phyloP scores from a whole-genome alignment of 2,113 vertebrate species.

The Empidonax traillii region DNA sequence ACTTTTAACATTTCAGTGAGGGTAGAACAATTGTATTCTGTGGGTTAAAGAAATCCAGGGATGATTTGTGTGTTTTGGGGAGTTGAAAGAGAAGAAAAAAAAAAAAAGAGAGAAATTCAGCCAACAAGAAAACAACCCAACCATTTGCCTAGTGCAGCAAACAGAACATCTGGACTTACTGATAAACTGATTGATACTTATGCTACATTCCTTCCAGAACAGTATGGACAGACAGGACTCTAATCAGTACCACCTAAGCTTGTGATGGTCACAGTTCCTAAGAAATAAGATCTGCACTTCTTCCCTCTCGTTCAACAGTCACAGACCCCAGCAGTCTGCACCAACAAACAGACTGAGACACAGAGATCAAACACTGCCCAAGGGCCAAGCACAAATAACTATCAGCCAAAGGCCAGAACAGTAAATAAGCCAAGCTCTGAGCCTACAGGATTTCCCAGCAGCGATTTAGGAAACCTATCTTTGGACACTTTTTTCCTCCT shows the following conservation, averaged over 20 bases:
- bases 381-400: not conserved
- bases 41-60: conserved; percentile 19
- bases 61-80: not conserved
- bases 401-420: not conserved
- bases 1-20: conserved; percentile 26
- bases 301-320: not conserved
- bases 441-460: conserved; percentile 33
- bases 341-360: not conserved
- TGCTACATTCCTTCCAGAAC: not conserved
- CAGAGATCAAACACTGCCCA: conserved; percentile 2
- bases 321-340: not conserved
- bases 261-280: not conserved
- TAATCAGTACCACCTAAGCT: not conserved
- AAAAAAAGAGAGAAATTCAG: not conserved
- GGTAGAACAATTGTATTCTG: conserved; percentile 34
- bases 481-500: not conserved
- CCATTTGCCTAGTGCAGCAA: not conserved
- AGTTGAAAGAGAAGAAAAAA: not conserved
- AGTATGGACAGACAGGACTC: not conserved
- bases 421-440: not conserved
- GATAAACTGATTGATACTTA: not conserved
- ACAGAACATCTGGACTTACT: not conserved
- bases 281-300: not conserved
- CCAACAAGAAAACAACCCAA: not conserved
- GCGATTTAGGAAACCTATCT: not conserved